Percentiles rank a stretch among this genome's conserved stretches.
Conservation (phyloP, 2,113 vertebrate genomes). For the Lycocorax pyrrhopterus region DNA sequence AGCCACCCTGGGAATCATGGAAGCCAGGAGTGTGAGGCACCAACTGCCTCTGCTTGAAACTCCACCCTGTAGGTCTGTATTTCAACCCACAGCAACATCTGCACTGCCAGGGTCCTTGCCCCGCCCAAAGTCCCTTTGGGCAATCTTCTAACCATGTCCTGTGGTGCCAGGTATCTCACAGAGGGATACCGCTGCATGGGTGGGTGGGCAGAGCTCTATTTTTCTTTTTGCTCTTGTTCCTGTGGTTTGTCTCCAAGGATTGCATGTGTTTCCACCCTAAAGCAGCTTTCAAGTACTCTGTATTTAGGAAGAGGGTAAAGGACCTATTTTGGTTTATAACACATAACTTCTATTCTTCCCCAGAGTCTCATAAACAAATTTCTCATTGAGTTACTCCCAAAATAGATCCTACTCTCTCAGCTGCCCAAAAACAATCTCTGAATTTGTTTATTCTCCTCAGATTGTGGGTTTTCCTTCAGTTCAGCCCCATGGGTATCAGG, state of each 20-base stretch:
- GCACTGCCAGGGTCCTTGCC: not conserved
- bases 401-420: constrained; percentile 9
- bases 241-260: not conserved
- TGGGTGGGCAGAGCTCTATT: not conserved
- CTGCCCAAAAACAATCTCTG: not conserved
- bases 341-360: constrained; percentile 7
- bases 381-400: constrained; percentile 37
- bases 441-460: not conserved
- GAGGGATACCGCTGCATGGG: not conserved
- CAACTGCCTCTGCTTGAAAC: not conserved
- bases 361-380: constrained; percentile 18
- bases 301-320: not conserved
- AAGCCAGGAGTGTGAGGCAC: not conserved
- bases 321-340: constrained; percentile 37
- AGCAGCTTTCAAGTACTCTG: not conserved
- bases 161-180: fast-evolving
- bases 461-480: constrained; percentile 7
- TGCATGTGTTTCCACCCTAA: not conserved
- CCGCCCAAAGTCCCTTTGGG: not conserved
- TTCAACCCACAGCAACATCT: not conserved
- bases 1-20: not conserved
- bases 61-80: not conserved
- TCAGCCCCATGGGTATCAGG: not conserved
- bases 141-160: not conserved
- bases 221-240: not conserved